Percentiles rank a stretch among this genome's conserved stretches.
Evolutionary conservation across 2,888 invertebrate genomes (phyloP).

Genomic region (Uloborus plumipes): DNA sequence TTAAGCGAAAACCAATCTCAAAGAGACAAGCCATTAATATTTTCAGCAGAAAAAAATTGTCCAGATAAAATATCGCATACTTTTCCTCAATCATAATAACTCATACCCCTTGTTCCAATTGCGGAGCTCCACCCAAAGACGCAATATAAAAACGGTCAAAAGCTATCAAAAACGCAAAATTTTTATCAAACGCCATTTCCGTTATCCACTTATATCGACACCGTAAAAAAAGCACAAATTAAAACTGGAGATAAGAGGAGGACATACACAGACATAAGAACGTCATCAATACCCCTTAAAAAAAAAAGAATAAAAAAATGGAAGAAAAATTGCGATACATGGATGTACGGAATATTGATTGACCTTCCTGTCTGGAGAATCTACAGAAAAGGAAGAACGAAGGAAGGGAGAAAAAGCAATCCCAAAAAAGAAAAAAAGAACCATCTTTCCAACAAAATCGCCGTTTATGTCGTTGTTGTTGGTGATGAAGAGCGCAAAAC

Average conservation of each 20-base stretch:
- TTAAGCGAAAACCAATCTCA: no score
- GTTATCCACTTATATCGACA: no score
- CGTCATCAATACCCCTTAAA: conserved; percentile 26
- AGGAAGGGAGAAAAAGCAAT: not conserved
- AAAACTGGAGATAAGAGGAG: conserved; percentile 25
- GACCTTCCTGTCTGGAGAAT: conserved; percentile 13
- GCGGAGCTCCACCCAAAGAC: not conserved
- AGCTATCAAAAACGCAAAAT: conserved; percentile 22
- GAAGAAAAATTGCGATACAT: conserved; percentile 36
- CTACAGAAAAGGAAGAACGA: not conserved
- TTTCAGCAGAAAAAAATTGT: not conserved
- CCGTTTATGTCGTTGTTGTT: conserved; percentile 53
- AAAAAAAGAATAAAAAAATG: conserved; percentile 14
- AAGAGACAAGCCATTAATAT: not conserved
- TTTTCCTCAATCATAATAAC: not conserved
- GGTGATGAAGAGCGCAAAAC: conserved; percentile 49
- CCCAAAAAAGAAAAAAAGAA: conserved; percentile 6
- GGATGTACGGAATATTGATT: conserved; percentile 45
- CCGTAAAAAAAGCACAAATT: conserved; percentile 9
- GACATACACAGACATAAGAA: conserved; percentile 28
- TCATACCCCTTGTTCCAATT: conserved; percentile 1
- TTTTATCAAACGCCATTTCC: conserved; percentile 18
- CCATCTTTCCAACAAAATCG: conserved; percentile 1
- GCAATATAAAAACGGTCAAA: conserved; percentile 4
- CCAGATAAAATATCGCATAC: conserved; percentile 1